Base-by-base conservation (phyloP, 2,888 invertebrate species). In the Griposia aprilina region DNA sequence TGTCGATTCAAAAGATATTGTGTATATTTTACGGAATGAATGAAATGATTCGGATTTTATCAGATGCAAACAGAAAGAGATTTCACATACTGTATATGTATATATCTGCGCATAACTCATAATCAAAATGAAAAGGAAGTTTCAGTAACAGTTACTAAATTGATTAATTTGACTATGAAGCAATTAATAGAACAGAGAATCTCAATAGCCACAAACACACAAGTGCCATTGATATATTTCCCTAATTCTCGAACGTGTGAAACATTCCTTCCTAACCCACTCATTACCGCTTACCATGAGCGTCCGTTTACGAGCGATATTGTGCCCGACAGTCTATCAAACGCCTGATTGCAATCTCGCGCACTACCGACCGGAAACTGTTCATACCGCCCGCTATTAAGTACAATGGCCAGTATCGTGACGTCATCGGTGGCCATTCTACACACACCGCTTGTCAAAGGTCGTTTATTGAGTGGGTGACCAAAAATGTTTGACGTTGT, bases 261-360 rank as follows among this genome's bases (percentile, higher is more conserved):
- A 83, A 83, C 84, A 76, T 79, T 79, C 83, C 72, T 45, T 59
- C 55, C 76, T 67, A 75, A 78, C 70, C 63, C 73, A 74, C 87
- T 86, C 79, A 84, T 84, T 86, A 79, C 60, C 50, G 75, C 45
- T 83, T 71, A 86, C 67, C 67, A 76, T 79, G 84, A 74, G 80
- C 76, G 73, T 83, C 76, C 83, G 67, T 84, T 84, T 82, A 86
- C 84, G 66, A 74, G 59, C 78, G 65, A 82, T 87, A 88, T 87
- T 86, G 71, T 86, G 67, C 75, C 74, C 67, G 83, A 80, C 88
- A 88, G 86, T 87, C 87, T 83, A 88, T 88, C 87, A 84, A 81
- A 82, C 73, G 79, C 52, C 52, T 84, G 88, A 87, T 87, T 87
- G 87, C 89, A 88, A 87, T 87, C 88, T 88, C 87, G 82, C 80